phyloP scores from a whole-genome alignment of 2,113 vertebrate genomes.

The Mungos mungo region DNA sequence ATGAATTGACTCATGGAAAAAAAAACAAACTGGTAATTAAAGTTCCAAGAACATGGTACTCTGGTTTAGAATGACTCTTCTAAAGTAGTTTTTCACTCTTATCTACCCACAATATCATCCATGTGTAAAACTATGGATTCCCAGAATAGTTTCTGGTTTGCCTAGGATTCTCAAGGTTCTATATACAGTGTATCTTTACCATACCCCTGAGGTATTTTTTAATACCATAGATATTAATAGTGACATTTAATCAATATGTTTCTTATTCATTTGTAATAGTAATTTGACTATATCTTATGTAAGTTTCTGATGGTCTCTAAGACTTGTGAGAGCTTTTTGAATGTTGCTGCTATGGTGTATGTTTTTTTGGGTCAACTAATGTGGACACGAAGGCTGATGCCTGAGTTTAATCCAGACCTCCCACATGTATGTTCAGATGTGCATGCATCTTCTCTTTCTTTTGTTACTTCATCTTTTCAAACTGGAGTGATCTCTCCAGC shows the following conservation, averaged over 20 bases:
- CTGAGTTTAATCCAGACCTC: neutral
- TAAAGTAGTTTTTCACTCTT: neutral
- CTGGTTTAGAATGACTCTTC: neutral
- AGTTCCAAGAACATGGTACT: neutral
- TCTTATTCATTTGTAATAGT: slow-evolving; percentile 17
- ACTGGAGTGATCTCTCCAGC: neutral
- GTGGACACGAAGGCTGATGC: neutral
- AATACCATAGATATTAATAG: neutral
- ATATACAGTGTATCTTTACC: neutral
- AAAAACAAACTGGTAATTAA: neutral
- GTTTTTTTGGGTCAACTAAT: neutral
- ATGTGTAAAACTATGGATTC: neutral
- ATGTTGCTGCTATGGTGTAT: neutral
- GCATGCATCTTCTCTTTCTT: neutral
- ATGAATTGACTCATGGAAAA: neutral
- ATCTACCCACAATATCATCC: neutral
- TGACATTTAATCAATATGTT: neutral
- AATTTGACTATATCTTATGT: slow-evolving; percentile 26
- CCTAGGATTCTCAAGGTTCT: neutral
- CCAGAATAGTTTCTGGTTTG: neutral
- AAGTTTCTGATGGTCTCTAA: neutral
- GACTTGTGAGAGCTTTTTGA: neutral
- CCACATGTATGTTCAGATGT: neutral
- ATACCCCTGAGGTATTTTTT: neutral
- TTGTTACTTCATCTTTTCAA: neutral